A percentile compares a stretch with the other conserved stretches of the same genome.
phyloP scores from a whole-genome alignment of 1,140 invertebrate species.

The Bombus sylvicola region DNA sequence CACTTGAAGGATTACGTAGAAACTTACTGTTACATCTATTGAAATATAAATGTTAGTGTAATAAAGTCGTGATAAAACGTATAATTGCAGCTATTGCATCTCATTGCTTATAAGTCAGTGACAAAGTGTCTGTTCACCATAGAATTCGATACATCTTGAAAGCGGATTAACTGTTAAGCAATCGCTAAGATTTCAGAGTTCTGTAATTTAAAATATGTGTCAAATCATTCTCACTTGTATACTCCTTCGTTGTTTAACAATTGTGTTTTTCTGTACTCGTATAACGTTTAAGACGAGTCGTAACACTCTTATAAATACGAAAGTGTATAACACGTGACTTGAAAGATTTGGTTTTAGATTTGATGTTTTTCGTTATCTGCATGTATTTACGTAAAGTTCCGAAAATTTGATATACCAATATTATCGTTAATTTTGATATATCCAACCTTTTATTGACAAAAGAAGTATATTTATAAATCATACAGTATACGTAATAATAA shows the following conservation, averaged over 20 bases:
- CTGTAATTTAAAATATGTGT: neutral
- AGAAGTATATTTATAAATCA: neutral
- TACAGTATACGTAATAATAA: neutral
- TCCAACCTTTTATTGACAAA: neutral
- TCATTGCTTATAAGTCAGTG: constrained; percentile 6
- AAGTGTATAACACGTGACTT: too few species aligned
- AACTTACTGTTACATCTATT: neutral
- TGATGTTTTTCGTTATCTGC: neutral
- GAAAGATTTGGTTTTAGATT: neutral
- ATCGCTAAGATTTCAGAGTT: neutral
- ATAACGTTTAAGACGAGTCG: neutral
- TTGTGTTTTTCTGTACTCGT: too few species aligned
- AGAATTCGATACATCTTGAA: constrained; percentile 21
- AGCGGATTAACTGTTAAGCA: constrained; percentile 4
- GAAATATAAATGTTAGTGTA: constrained; percentile 30
- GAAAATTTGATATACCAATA: neutral
- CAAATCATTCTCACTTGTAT: neutral
- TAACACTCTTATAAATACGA: neutral
- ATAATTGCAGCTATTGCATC: neutral
- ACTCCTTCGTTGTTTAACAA: neutral
- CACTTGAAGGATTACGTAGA: neutral
- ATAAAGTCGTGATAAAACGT: constrained; percentile 11
- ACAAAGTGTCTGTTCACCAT: neutral
- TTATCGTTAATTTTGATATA: neutral
- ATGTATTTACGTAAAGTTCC: neutral